These are phyloP conservation scores for Tribolium freemani DNA, from an alignment of 2,888 invertebrate species.

Conservation along the genomic window DNA sequence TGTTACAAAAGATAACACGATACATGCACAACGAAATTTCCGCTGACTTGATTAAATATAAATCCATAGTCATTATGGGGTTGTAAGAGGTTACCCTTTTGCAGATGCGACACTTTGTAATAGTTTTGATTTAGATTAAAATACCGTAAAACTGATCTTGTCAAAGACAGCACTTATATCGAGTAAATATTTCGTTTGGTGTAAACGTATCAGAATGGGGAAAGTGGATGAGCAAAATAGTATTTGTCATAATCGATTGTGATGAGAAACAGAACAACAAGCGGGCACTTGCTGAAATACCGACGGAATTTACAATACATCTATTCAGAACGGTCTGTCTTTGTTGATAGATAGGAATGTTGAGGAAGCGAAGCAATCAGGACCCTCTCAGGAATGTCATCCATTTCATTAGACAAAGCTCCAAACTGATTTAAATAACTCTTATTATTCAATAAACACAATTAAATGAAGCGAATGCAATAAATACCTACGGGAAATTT, in stretches of 20 bases:
- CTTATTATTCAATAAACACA: conserved; percentile 11
- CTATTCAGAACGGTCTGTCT: conserved; percentile 27
- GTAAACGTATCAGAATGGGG: background rate
- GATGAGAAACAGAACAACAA: conserved; percentile 10
- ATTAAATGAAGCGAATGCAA: background rate
- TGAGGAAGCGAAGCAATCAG: conserved; percentile 33
- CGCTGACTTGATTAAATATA: conserved; percentile 37
- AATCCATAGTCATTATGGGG: conserved; percentile 19
- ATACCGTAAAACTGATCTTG: background rate
- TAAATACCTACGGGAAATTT: background rate
- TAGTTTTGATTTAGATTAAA: conserved; percentile 17
- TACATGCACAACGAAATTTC: conserved; percentile 25
- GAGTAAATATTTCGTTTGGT: too few relatives aligned
- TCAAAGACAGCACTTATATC: too few relatives aligned
- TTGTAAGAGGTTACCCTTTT: conserved; percentile 4
- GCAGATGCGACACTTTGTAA: conserved; percentile 2
- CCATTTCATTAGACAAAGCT: conserved; percentile 27
- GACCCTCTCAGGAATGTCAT: conserved; percentile 25
- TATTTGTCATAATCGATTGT: conserved; percentile 21
- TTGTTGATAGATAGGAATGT: conserved; percentile 36
- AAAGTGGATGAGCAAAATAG: conserved; percentile 13
- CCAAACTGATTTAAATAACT: conserved; percentile 27
- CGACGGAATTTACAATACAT: conserved; percentile 24
- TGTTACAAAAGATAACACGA: conserved; percentile 28
- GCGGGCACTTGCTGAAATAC: conserved; percentile 16